Base-by-base conservation (phyloP, 2,113 vertebrate genomes). In the Mugil cephalus region DNA sequence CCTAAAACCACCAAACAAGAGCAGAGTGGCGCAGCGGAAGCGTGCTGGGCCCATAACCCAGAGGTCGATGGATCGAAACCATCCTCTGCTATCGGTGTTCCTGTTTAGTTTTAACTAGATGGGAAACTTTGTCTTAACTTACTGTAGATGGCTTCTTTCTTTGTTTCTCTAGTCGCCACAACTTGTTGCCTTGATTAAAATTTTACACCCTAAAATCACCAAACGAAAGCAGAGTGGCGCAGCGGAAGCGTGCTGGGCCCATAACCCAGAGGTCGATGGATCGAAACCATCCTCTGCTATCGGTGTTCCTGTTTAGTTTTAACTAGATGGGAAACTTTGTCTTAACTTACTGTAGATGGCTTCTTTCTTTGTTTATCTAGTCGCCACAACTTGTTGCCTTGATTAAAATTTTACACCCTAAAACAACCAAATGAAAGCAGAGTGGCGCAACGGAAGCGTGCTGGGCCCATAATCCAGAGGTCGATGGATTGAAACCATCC, bases 191-290 rank as follows among this genome's bases (percentile, higher is more conserved):
- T 3, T 30, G 24, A 30, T 30, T 2, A 5, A 30, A 30, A 30
- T 2, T 30, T 5, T 5, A 30, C 24, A 30, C 24, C 24, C 24
- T 30, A 3, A 5, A 30, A 5, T 5, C 24, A 2, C 5, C 24
- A 2, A 30, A 30, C 2, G 5, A 5, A 5, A 30, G 24, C 24
- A 30, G 24, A 30, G 24, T 30, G 24, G 69, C 50, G 39, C 48
- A 63, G 69, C 48, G 48, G 69, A 62, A 73, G 38, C 39, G 59
- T 73, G 59, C 59, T 55, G 47, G 58, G 48, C 60, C 42, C 48
- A 74, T 54, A 74, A 74, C 70, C 50, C 39, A 73, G 48, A 62
- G 40, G 69, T 73, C 21, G 59, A 64, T 56, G 51, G 58, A 73
- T 63, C 50, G 19, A 55, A 74, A 74, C 71, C 52, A 56, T 69